Conservation (phyloP, 1,140 invertebrate species). For the Atta colombica region DNA sequence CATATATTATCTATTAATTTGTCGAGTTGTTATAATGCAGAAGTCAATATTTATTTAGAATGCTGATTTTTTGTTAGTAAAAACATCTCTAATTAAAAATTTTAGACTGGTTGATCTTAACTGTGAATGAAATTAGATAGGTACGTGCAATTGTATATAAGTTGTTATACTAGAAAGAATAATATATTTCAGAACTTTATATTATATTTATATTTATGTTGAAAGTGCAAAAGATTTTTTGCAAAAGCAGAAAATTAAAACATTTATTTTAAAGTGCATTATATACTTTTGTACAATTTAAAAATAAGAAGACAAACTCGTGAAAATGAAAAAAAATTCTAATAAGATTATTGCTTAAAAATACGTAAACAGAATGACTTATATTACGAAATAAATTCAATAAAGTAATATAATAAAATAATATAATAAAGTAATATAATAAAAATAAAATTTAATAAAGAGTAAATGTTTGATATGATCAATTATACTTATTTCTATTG, state of each 20-base stretch:
- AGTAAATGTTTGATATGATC: not conserved
- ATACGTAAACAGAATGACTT: not conserved
- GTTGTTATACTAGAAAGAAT: not conserved
- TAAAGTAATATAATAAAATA: not conserved
- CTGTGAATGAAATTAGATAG: not conserved
- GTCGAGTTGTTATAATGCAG: no score
- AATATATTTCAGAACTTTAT: not conserved
- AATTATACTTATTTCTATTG: not conserved
- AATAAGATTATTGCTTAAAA: not conserved
- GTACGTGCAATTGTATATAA: not conserved
- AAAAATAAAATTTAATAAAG: no score
- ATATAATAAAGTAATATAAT: no score
- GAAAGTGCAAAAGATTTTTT: not conserved
- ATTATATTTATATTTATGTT: not conserved
- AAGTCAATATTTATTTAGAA: not conserved
- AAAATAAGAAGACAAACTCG: not conserved
- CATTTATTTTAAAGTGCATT: constrained; percentile 4
- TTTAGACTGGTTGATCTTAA: not conserved
- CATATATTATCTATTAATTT: not conserved
- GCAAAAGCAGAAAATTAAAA: not conserved
- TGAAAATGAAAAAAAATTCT: not conserved
- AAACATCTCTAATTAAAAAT: not conserved
- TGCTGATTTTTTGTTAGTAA: not conserved
- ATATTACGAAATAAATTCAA: not conserved
- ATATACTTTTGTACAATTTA: not conserved